phyloP scores from a whole-genome alignment of 1,140 invertebrate genomes.

The Vollenhovia emeryi region DNA sequence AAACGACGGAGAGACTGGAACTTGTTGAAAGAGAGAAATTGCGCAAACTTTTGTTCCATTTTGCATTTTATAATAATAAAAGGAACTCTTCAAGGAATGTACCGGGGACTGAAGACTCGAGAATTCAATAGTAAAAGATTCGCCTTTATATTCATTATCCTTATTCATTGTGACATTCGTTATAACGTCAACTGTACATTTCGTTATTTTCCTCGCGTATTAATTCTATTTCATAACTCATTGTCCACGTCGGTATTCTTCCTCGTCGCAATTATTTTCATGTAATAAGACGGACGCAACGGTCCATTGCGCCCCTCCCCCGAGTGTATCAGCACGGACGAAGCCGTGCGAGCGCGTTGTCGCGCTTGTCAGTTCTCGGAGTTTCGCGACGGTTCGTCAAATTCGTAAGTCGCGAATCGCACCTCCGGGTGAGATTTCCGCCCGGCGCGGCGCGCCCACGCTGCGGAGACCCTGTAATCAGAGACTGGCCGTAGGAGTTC shows the following conservation, averaged over 20 bases:
- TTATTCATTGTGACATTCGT: slow-evolving; percentile 44
- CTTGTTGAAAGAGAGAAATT: slow-evolving; percentile 47
- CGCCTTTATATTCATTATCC: slow-evolving; percentile 18
- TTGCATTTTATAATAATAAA: slow-evolving; percentile 44
- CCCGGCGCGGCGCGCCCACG: background rate
- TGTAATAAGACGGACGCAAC: background rate
- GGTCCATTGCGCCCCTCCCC: background rate
- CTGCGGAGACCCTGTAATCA: too few relatives aligned
- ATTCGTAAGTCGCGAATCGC: background rate
- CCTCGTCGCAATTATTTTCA: background rate
- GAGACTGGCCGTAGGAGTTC: too few relatives aligned
- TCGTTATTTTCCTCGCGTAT: background rate
- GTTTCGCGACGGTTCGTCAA: slow-evolving; percentile 17
- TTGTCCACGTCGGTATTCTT: too few relatives aligned
- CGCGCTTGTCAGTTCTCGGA: background rate
- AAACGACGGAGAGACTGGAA: background rate
- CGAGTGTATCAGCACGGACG: background rate
- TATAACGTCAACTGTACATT: slow-evolving; percentile 4
- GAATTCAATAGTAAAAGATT: slow-evolving; percentile 44
- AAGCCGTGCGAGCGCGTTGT: too few relatives aligned
- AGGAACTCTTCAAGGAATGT: slow-evolving; percentile 17
- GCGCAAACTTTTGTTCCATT: slow-evolving; percentile 34
- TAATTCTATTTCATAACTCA: slow-evolving; percentile 33
- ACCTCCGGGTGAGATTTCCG: background rate
- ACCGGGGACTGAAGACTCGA: slow-evolving; percentile 22